These are phyloP conservation scores for Oxyruncus cristatus DNA, from an alignment of 2,113 vertebrate genomes.

Conservation along the genomic window DNA sequence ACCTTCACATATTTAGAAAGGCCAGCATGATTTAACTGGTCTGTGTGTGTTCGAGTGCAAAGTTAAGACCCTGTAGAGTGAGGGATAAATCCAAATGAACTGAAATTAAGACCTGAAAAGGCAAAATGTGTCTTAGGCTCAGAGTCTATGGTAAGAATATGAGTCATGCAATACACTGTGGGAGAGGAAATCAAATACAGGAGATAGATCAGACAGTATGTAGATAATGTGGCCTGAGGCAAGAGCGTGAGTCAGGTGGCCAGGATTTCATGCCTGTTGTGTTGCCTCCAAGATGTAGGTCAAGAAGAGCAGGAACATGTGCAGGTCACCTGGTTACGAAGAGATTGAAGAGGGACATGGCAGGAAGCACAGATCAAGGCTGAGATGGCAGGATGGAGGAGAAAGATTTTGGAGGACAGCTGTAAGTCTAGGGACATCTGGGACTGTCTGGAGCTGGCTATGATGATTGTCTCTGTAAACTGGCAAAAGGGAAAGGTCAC, in stretches of 20 bases:
- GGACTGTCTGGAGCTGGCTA: rapidly evolving
- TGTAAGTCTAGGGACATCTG: background rate
- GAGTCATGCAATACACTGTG: background rate
- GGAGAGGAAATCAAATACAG: background rate
- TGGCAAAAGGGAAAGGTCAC: background rate
- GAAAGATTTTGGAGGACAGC: background rate
- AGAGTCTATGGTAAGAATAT: background rate
- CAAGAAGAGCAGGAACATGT: background rate
- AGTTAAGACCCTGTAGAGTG: background rate
- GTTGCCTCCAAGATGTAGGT: background rate
- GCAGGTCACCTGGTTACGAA: background rate
- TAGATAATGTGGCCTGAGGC: background rate
- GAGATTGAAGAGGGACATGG: background rate
- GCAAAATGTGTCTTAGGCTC: background rate
- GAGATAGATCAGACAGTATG: background rate
- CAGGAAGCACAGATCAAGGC: background rate
- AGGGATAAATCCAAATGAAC: background rate
- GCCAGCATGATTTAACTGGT: background rate
- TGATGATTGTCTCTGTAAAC: background rate
- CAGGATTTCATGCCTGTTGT: background rate
- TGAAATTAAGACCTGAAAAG: background rate
- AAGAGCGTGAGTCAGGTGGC: background rate
- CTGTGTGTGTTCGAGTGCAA: background rate
- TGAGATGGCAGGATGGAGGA: background rate
- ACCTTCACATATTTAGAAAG: background rate